Evolutionary conservation across 2,888 invertebrate species (phyloP), one percentile per base, ranked within the genome.

Genomic region (Aleiodes testaceus): DNA sequence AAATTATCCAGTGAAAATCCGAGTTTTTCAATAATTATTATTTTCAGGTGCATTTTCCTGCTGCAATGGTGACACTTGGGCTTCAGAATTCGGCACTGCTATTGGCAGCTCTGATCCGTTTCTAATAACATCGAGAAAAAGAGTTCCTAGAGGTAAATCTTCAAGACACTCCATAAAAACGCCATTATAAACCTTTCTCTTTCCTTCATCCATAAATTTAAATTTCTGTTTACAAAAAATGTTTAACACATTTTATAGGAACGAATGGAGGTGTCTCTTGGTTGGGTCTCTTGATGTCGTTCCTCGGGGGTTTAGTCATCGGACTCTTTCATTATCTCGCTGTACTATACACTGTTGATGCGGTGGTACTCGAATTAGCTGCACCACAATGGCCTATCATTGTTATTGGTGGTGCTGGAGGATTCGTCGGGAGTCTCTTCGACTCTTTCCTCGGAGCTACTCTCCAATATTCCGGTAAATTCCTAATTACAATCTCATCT

Each of bases 1-100:
- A 0, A n/a, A n/a, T n/a, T n/a, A n/a, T n/a, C n/a, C n/a, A 30
- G 36, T 55, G 49, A 63, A 50, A 11, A 49, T 49, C 66, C 47
- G 50, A 55, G 49, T 61, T 42, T 66, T 50, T 36, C 11, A 47
- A 50, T 20, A 63, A 65, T 64, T 59, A 83, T 7, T 53, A n/a
- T 73, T 79, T 84, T 49, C 85, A 93, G 93, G 93, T 79, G 90
- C 94, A 0, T 90, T 95, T 80, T 92, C 95, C 12, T 94, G 95
- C 82, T 93, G 93, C 78, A 94, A 94, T 84, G 97, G 96, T 0
- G 97, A 97, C 82, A 97, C 97, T 0, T 95, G 95, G 94, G 95
- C 97, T 61, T 96, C 96, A 45, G 97, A 97, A 88, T 86, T 97
- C 16, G 97, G 96, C 1, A 90, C 93, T 42, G 96, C 95, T 0